Conservation (phyloP, 1,140 invertebrate species). For the Achatina immaculata region DNA sequence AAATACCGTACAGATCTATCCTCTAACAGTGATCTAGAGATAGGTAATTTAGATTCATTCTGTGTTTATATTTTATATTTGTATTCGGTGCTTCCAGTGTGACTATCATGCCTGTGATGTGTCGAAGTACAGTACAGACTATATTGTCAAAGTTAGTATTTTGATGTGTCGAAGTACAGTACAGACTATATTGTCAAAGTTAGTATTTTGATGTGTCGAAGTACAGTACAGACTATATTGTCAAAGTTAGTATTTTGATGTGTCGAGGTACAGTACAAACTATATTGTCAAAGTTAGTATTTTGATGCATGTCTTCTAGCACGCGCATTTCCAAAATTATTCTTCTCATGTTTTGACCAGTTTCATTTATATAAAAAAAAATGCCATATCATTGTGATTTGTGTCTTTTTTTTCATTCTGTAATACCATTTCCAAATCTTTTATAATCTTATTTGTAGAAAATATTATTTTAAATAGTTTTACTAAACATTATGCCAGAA, state of each 20-base stretch:
- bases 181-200: neutral
- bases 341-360: neutral
- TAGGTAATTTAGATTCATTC: no score
- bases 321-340: neutral
- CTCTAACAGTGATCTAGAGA: no score
- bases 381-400: slow-evolving; percentile 14
- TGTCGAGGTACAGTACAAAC: neutral
- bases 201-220: neutral
- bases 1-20: no score
- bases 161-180: neutral
- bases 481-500: no score
- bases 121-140: neutral
- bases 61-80: slow-evolving; percentile 20
- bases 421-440: neutral
- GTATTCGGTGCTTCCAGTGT: slow-evolving; percentile 19
- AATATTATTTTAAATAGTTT: no score
- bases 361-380: neutral
- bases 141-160: neutral
- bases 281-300: neutral
- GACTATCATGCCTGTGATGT: neutral
- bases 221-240: neutral
- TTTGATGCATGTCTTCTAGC: slow-evolving; percentile 4
- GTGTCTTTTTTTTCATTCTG: neutral
- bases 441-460: no score
- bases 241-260: no score